These are phyloP conservation scores for Gerris lacustris DNA, from an alignment of 2,888 invertebrate species.

Conservation along the genomic window DNA sequence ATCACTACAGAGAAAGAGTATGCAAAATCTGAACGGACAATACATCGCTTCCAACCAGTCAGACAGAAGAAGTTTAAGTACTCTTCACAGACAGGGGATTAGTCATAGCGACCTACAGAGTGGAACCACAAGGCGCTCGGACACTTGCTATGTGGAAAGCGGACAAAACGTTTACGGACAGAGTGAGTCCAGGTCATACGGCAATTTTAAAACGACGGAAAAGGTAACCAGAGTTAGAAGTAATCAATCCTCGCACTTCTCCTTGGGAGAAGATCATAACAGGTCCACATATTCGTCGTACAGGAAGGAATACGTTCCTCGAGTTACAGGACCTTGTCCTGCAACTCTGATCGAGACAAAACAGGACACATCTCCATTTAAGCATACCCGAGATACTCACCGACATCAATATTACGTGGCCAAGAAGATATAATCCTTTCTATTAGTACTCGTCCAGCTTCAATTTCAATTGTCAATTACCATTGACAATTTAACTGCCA, in stretches of 20 bases:
- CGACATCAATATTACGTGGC: slow-evolving; percentile 74
- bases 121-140: slow-evolving; percentile 43
- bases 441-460: too few species aligned
- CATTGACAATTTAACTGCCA: too few species aligned
- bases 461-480: too few species aligned
- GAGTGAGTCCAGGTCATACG: slow-evolving; percentile 57
- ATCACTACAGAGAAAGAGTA: slow-evolving; percentile 61
- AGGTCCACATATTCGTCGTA: slow-evolving; percentile 47
- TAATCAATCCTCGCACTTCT: slow-evolving; percentile 62
- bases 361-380: slow-evolving; percentile 53
- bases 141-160: slow-evolving; percentile 48
- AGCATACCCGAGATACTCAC: slow-evolving; percentile 71
- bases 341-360: slow-evolving; percentile 63
- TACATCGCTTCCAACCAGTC: slow-evolving; percentile 53
- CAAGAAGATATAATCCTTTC: slow-evolving; percentile 33
- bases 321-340: slow-evolving; percentile 64
- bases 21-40: slow-evolving; percentile 60
- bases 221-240: slow-evolving; percentile 44
- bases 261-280: slow-evolving; percentile 50
- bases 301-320: slow-evolving; percentile 61
- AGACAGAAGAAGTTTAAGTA: slow-evolving; percentile 65
- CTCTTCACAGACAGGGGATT: slow-evolving; percentile 53
- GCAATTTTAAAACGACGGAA: slow-evolving; percentile 51
- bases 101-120: slow-evolving; percentile 25
- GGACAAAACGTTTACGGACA: slow-evolving; percentile 53